Evolutionary conservation across 2,797 vertebrate species (phyloP), one percentile per base, ranked within the genome.

Genomic region (Meda fulgida): DNA sequence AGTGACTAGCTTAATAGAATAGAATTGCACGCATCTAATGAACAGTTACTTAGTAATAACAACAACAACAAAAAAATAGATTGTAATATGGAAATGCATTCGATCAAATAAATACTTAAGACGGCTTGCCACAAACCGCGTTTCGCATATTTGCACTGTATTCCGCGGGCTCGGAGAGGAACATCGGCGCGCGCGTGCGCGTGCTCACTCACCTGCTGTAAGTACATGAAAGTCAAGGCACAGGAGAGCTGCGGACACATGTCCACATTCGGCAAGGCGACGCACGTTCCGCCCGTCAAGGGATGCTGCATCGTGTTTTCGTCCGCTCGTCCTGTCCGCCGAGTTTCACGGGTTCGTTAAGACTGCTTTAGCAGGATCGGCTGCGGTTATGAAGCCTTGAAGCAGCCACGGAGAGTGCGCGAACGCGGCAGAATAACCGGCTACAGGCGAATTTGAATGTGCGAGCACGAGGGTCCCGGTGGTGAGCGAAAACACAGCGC

Each of bases 211-310:
- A 97, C 96, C 97, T 98, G 97, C 97, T 98, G 97, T 94, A 98
- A 94, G 96, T 99, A 99, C 97, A 99, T 97, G 94, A 99, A 98
- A 93, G 97, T 97, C 96, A 98, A 97, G 94, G 97, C 97, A 94
- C 97, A 97, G 93, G 97, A 98, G 92, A 98, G 96, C 95, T 97
- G 97, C 92, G 97, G 97, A 95, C 97, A 97, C 95, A 97, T 95
- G 93, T 96, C 96, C 94, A 97, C 97, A 80, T 96, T 97, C 92
- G 97, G 97, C 93, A 98, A 94, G 89, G 97, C 96, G 94, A 98
- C 97, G 92, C 97, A 98, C 95, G 97, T 97, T 93, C 97, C 96
- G 94, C 97, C 97, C 93, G 96, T 92, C 89, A 97, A 93, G 92
- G 97, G 97, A 95, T 98, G 97, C 95, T 98, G 97, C 97, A 98